A percentile compares a stretch with the other conserved stretches of the same genome.
Evolutionary conservation across 1,140 invertebrate species (phyloP).

Genomic region (Bombus haemorrhoidalis): DNA sequence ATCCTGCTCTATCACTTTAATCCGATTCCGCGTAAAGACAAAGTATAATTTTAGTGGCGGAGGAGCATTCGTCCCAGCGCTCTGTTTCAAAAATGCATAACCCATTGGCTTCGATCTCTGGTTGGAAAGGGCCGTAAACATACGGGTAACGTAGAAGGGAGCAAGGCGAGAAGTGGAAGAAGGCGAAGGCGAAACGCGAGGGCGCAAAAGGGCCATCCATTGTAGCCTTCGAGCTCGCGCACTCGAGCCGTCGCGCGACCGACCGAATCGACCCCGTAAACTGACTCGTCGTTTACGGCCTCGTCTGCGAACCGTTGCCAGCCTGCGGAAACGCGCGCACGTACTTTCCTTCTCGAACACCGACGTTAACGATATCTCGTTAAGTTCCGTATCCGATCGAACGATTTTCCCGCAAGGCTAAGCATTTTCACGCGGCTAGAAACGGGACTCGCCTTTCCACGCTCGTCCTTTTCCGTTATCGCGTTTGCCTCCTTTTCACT

Average conservation of each 20-base stretch:
- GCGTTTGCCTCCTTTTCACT: neutral
- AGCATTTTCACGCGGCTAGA: slow-evolving; percentile 29
- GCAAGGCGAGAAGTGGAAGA: neutral
- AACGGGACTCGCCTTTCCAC: neutral
- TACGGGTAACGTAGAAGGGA: neutral
- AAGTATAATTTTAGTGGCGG: neutral
- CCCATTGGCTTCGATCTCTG: neutral
- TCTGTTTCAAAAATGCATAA: neutral
- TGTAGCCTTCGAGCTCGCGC: neutral
- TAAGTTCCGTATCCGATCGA: slow-evolving; percentile 55
- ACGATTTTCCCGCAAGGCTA: slow-evolving; percentile 45
- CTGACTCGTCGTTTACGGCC: slow-evolving; percentile 24
- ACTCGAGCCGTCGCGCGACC: slow-evolving; percentile 3
- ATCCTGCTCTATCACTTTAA: neutral
- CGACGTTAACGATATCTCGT: slow-evolving; percentile 66
- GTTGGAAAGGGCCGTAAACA: neutral
- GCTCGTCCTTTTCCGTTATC: slow-evolving; percentile 19
- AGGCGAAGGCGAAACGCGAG: neutral
- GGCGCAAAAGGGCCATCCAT: slow-evolving; percentile 27
- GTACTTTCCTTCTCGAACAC: slow-evolving; percentile 37
- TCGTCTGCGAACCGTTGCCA: neutral
- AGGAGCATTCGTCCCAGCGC: neutral
- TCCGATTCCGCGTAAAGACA: neutral
- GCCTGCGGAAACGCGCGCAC: neutral
- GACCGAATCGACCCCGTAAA: slow-evolving; percentile 43